Conservation (phyloP, 2,797 vertebrate species). For the Cheirogaleus major region DNA sequence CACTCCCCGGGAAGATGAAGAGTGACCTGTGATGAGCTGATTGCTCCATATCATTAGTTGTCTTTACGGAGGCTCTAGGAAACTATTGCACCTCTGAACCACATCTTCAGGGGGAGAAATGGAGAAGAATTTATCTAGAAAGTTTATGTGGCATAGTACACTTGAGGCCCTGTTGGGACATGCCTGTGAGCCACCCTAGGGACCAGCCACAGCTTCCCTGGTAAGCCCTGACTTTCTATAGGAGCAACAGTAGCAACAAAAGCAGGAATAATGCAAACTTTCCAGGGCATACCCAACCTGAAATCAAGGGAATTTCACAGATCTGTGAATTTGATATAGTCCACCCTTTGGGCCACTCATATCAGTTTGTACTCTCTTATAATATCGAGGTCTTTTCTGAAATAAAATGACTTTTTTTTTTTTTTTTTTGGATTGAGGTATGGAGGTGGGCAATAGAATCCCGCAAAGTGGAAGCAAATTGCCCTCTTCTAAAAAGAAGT, state of each 20-base stretch:
- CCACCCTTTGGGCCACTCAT: background rate
- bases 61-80: too few relatives aligned
- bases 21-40: too few relatives aligned
- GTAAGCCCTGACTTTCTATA: background rate
- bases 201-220: fast-evolving
- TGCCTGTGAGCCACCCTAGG: fast-evolving
- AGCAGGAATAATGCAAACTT: background rate
- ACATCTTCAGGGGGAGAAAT: background rate
- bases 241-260: background rate
- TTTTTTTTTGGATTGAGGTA: background rate
- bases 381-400: background rate
- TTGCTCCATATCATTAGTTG: fast-evolving
- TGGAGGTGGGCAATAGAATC: background rate
- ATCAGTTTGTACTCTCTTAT: background rate
- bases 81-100: background rate
- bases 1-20: background rate
- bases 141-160: fast-evolving
- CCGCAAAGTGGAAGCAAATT: background rate
- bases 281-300: background rate
- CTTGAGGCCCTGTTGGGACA: background rate
- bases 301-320: background rate
- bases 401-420: background rate
- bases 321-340: background rate
- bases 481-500: background rate
- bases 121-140: too few relatives aligned